Evolutionary conservation across 1,140 invertebrate species (phyloP).

Genomic region (Gonioctena quinquepunctata): DNA sequence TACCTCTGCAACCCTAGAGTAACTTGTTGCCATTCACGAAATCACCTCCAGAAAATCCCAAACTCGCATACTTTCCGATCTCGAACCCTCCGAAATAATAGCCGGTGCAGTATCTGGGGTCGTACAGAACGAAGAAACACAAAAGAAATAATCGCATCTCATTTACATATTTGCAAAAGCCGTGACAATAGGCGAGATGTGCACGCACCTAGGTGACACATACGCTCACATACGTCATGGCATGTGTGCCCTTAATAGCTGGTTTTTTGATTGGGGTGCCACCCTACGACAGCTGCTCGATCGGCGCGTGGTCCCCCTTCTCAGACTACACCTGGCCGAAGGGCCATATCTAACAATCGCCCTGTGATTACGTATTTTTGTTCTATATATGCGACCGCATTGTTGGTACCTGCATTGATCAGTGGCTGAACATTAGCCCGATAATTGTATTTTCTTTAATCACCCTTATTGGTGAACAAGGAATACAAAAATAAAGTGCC

Average conservation of each 20-base stretch:
- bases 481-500: too few species aligned
- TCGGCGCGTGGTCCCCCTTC: slow-evolving; percentile 41
- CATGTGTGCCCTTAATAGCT: slow-evolving; percentile 39
- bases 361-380: slow-evolving; percentile 41
- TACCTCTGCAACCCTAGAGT: background rate
- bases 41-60: slow-evolving; percentile 1
- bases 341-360: slow-evolving; percentile 35
- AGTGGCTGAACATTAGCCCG: background rate
- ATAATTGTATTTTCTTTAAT: background rate
- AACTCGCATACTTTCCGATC: background rate
- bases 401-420: slow-evolving; percentile 5
- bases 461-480: too few species aligned
- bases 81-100: background rate
- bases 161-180: slow-evolving; percentile 40
- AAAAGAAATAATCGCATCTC: slow-evolving; percentile 10
- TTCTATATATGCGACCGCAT: slow-evolving; percentile 20
- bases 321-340: slow-evolving; percentile 38
- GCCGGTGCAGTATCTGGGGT: slow-evolving; percentile 9
- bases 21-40: slow-evolving; percentile 7
- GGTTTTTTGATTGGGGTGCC: slow-evolving; percentile 36
- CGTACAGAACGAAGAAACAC: background rate
- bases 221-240: slow-evolving; percentile 48
- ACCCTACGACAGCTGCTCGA: slow-evolving; percentile 41
- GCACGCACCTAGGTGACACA: slow-evolving; percentile 44
- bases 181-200: slow-evolving; percentile 28